Conservation (phyloP, 1,140 invertebrate genomes). For the Dinothrombium tinctorium region DNA sequence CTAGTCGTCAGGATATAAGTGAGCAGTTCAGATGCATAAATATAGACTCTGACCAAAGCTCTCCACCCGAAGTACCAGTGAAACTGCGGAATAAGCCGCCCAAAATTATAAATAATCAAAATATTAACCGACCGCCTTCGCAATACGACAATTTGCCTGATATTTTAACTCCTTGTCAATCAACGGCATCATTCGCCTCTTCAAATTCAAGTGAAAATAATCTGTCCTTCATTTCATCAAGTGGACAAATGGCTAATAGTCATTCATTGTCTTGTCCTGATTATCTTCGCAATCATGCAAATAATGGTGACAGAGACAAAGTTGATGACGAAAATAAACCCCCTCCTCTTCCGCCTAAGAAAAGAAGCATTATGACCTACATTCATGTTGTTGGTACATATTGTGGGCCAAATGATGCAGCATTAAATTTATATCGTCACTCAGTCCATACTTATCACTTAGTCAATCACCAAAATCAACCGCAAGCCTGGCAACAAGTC, state of each 20-base stretch:
- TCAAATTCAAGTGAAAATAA: not conserved
- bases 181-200: not conserved
- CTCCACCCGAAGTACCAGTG: conserved; percentile 4
- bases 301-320: not conserved
- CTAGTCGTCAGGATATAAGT: too few relatives aligned
- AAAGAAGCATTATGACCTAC: conserved; percentile 80
- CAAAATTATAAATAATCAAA: not conserved
- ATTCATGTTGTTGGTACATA: conserved; percentile 75
- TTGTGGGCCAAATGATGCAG: conserved; percentile 40
- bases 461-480: conserved; percentile 19
- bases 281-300: not conserved
- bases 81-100: not conserved
- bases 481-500: conserved; percentile 34
- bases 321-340: conserved; percentile 26
- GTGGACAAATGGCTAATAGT: not conserved
- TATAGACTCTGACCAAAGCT: too few relatives aligned
- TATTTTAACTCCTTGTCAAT: not conserved
- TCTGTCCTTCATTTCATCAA: not conserved
- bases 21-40: too few relatives aligned
- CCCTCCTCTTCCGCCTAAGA: conserved; percentile 67
- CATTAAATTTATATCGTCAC: conserved; percentile 40
- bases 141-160: conserved; percentile 8
- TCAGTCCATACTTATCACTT: conserved; percentile 52
- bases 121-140: conserved; percentile 5
- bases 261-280: not conserved